A percentile compares a stretch with the other conserved stretches of the same genome.
Evolutionary conservation across 1,140 invertebrate species (phyloP).

Genomic region (Coelopa frigida): DNA sequence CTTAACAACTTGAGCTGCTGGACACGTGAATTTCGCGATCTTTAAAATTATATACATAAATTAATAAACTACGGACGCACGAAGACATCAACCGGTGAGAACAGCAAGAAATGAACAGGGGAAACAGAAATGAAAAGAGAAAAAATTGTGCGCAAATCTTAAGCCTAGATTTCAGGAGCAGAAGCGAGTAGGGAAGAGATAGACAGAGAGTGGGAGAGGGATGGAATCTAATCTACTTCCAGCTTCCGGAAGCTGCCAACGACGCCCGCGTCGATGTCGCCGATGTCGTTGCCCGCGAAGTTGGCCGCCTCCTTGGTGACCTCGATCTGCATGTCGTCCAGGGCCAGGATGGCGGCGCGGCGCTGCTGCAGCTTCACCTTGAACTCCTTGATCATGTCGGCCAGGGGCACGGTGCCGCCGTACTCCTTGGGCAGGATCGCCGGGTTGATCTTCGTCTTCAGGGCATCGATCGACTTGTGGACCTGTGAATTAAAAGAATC

Average conservation of each 20-base stretch:
- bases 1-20: no score
- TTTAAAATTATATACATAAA: no score
- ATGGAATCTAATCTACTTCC: conserved; percentile 63
- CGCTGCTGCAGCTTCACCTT: conserved; percentile 59
- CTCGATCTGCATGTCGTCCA: conserved; percentile 74
- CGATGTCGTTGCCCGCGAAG: conserved; percentile 55
- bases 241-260: conserved; percentile 73
- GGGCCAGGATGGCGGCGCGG: conserved; percentile 57
- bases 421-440: conserved; percentile 79
- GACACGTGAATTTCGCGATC: no score
- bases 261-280: conserved; percentile 58
- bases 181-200: no score
- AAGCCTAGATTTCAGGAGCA: no score
- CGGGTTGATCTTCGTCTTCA: conserved; percentile 61
- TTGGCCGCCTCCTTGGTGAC: conserved; percentile 55
- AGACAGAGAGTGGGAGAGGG: not conserved
- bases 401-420: conserved; percentile 67
- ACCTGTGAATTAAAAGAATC: conserved; percentile 48
- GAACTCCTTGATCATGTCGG: conserved; percentile 70
- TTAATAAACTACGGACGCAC: no score
- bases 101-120: no score
- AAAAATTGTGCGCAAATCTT: no score
- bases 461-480: conserved; percentile 61
- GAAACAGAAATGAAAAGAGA: not conserved
- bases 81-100: no score